These are phyloP conservation scores for Oreochromis tanganicae DNA, from an alignment of 2,113 vertebrate species.

Conservation along the genomic window DNA sequence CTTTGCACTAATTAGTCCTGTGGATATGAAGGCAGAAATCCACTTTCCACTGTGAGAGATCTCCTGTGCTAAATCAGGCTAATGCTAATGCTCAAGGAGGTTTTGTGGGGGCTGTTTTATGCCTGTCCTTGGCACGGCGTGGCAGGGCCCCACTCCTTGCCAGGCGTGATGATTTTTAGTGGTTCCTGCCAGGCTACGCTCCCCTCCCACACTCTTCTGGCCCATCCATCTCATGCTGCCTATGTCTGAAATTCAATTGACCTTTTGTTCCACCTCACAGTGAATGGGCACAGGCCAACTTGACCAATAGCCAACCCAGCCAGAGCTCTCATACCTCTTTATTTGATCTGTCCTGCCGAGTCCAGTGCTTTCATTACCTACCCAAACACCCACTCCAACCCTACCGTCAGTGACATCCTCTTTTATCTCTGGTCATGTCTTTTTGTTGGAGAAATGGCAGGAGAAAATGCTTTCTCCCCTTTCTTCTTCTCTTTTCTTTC, in stretches of 20 bases:
- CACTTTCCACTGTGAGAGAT: neutral
- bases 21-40: slow-evolving; percentile 27
- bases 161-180: slow-evolving; percentile 28
- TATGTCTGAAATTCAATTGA: slow-evolving; percentile 63
- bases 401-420: neutral
- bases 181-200: slow-evolving; percentile 26
- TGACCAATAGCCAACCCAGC: slow-evolving; percentile 9
- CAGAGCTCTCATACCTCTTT: slow-evolving; percentile 48
- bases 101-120: slow-evolving; percentile 53
- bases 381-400: slow-evolving; percentile 16
- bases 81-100: slow-evolving; percentile 9
- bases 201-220: neutral
- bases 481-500: neutral
- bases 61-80: slow-evolving; percentile 26
- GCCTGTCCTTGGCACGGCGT: slow-evolving; percentile 43
- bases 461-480: neutral
- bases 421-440: slow-evolving; percentile 23
- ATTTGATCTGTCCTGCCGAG: slow-evolving; percentile 55
- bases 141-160: slow-evolving; percentile 6
- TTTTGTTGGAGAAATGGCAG: neutral
- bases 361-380: slow-evolving; percentile 46
- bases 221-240: slow-evolving; percentile 52
- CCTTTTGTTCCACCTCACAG: slow-evolving; percentile 64
- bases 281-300: slow-evolving; percentile 41
- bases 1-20: slow-evolving; percentile 28